Percentiles rank a stretch among this genome's conserved stretches.
These are phyloP conservation scores for Smittia sp. DNA, from an alignment of 2,888 invertebrate species.

Conservation along the genomic window DNA sequence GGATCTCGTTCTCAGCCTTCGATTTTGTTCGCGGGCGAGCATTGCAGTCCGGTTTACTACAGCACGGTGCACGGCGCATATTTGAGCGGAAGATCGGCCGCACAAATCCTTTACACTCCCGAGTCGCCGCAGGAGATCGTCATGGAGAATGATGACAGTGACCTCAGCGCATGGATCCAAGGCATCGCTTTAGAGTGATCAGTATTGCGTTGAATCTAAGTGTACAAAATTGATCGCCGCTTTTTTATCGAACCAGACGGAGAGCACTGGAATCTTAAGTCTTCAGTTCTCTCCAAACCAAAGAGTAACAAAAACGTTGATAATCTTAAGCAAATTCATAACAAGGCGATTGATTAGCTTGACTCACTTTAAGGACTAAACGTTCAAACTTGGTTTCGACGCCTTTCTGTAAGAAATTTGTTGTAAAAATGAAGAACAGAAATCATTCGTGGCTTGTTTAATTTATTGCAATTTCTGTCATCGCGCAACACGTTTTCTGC, in stretches of 20 bases:
- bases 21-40: slow-evolving; percentile 90
- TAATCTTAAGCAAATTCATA: no score
- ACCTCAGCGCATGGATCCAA: slow-evolving; percentile 84
- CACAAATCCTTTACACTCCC: slow-evolving; percentile 65
- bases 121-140: slow-evolving; percentile 65
- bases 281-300: no score
- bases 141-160: slow-evolving; percentile 73
- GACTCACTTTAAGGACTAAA: no score
- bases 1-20: slow-evolving; percentile 64
- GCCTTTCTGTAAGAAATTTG: no score
- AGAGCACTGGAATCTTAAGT: no score
- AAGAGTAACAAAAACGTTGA: no score
- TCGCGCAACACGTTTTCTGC: no score
- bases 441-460: no score
- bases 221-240: not conserved
- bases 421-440: no score
- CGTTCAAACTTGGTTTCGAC: no score
- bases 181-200: slow-evolving; percentile 71
- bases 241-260: not conserved
- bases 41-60: slow-evolving; percentile 91
- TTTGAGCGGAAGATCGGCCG: slow-evolving; percentile 79
- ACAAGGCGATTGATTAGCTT: no score
- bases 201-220: not conserved
- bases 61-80: slow-evolving; percentile 95
- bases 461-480: no score